Evolutionary conservation across 2,797 vertebrate species (phyloP), one percentile per base, ranked within the genome.

Genomic region (Gephyroberyx darwinii): DNA sequence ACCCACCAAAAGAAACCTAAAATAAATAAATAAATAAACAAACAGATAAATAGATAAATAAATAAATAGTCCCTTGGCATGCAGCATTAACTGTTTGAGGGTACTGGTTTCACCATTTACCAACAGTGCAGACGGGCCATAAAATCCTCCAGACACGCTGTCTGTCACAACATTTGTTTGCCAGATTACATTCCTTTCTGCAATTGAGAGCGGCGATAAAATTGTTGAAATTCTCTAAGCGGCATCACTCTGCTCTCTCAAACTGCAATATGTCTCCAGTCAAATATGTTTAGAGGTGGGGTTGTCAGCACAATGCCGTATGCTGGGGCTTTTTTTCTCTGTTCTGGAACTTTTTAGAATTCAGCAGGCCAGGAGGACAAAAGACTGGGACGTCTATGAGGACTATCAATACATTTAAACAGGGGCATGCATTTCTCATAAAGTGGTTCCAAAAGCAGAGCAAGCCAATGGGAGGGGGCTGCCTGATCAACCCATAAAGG

Each of bases 101-200:
- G 78, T 78, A 74, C 81, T 82, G 83, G 69, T 81, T 69, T 83
- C 81, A 77, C 76, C 77, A 60, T 86, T 86, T 69, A 87, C 78
- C 77, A 87, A 83, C 81, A 78, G 63, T 65, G 75, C 88, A 93
- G 89, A 92, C 86, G 74, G 87, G 69, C 84, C 80, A 87, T 90
- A 91, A 93, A 93, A 87, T 70, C 83, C 86, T 88, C 73, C 90
- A 92, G 90, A 92, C 92, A 92, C 91, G 86, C 89, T 92, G 90
- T 92, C 91, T 92, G 92, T 93, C 92, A 93, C 91, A 93, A 93
- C 91, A 93, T 92, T 93, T 94, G 92, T 93, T 93, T 93, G 89
- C 92, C 92, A 94, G 91, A 93, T 91, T 91, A 90, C 91, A 93
- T 93, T 93, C 90, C 90, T 93, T 85, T 82, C 88, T 90, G 84